Evolutionary conservation across 1,140 invertebrate species (phyloP).

Genomic region (Aphis craccivora): DNA sequence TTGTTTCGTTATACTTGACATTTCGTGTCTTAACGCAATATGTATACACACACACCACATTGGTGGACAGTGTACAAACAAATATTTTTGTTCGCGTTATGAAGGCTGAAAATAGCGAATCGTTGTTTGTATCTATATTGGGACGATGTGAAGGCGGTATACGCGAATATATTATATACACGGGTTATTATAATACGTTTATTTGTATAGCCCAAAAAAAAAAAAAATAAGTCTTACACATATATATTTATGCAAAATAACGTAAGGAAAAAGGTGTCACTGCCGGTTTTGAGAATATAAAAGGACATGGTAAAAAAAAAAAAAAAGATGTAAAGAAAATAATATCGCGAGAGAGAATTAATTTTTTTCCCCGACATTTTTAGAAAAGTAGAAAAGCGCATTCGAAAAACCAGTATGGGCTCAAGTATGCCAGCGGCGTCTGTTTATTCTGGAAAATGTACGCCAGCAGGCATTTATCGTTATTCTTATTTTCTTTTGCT

Average conservation of each 20-base stretch:
- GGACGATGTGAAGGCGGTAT: too few relatives aligned
- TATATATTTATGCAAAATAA: not conserved
- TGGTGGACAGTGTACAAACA: not conserved
- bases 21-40: not conserved
- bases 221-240: not conserved
- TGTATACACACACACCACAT: not conserved
- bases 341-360: not conserved
- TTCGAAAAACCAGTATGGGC: not conserved
- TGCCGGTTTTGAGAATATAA: not conserved
- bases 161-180: not conserved
- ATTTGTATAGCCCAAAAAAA: not conserved
- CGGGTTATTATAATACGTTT: not conserved
- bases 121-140: not conserved
- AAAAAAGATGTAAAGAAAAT: constrained; percentile 8
- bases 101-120: not conserved
- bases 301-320: not conserved
- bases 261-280: not conserved
- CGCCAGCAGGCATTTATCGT: constrained; percentile 11
- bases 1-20: not conserved
- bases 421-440: constrained; percentile 1
- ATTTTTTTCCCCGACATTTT: constrained; percentile 14
- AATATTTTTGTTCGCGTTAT: not conserved
- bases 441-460: not conserved
- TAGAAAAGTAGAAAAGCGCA: not conserved
- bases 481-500: not conserved